A percentile compares a stretch with the other conserved stretches of the same genome.
Evolutionary conservation across 2,888 invertebrate species (phyloP).

Genomic region (Drosophila meridiana): DNA sequence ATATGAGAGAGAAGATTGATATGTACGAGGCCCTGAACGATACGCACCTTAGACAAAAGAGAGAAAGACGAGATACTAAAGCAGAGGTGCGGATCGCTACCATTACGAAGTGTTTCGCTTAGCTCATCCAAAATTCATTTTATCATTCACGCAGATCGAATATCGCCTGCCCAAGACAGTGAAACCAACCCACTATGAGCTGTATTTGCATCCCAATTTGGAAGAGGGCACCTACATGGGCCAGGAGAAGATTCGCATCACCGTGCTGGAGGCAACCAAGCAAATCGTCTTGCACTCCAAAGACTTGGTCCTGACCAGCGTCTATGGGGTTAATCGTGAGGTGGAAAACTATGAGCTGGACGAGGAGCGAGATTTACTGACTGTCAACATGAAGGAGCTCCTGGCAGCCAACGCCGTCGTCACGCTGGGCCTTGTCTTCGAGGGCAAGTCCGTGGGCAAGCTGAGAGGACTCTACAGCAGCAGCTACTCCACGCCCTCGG

Average conservation of each 20-base stretch:
- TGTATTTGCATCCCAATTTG: constrained; percentile 89
- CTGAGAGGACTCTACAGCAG: constrained; percentile 92
- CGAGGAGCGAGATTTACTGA: constrained; percentile 67
- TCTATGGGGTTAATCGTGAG: constrained; percentile 40
- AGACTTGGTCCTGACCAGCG: constrained; percentile 85
- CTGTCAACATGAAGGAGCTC: constrained; percentile 64
- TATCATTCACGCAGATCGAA: constrained; percentile 50
- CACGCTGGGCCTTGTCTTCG: constrained; percentile 87
- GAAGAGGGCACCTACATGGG: constrained; percentile 87
- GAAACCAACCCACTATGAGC: constrained; percentile 88
- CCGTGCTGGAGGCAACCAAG: constrained; percentile 84
- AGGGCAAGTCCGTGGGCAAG: constrained; percentile 88
- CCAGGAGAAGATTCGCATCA: constrained; percentile 86
- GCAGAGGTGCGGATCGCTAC: constrained; percentile 34
- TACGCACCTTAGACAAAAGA: too few relatives aligned
- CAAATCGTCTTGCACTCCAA: constrained; percentile 88
- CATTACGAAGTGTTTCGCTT: background rate
- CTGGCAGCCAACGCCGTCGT: constrained; percentile 83
- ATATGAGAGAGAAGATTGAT: constrained; percentile 11
- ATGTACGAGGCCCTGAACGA: constrained; percentile 1
- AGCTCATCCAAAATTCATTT: background rate
- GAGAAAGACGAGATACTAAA: constrained; percentile 1
- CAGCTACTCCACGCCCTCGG: constrained; percentile 86
- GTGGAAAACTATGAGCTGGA: constrained; percentile 57
- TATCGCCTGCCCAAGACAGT: constrained; percentile 87